Evolutionary conservation across 2,888 invertebrate species (phyloP).

Genomic region (Baccha elongata): DNA sequence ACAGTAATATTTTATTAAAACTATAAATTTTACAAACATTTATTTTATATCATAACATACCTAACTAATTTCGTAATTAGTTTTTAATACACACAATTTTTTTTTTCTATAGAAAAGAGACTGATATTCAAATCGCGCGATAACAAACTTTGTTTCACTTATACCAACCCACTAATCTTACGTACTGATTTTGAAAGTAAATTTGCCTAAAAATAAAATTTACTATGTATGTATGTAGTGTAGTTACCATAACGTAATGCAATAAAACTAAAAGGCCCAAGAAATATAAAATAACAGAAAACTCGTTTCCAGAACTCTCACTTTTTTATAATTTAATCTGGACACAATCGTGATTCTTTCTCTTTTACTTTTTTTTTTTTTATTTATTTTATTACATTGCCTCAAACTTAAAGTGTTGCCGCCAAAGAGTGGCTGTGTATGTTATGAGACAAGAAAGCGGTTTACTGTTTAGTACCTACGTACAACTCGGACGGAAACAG

Average conservation of each 20-base stretch:
- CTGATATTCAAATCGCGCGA: too few relatives aligned
- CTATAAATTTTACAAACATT: too few relatives aligned
- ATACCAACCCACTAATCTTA: conserved; percentile 5
- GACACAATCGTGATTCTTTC: conserved; percentile 70
- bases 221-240: not conserved
- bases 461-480: not conserved
- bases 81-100: too few relatives aligned
- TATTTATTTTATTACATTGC: conserved; percentile 17
- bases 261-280: conserved; percentile 19
- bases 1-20: too few relatives aligned
- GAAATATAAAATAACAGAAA: conserved; percentile 34
- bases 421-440: conserved; percentile 7
- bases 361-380: conserved; percentile 42
- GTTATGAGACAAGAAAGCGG: conserved; percentile 14
- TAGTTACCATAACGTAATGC: conserved; percentile 5
- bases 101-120: too few relatives aligned
- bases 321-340: conserved; percentile 72
- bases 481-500: not conserved
- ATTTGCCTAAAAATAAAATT: conserved; percentile 35
- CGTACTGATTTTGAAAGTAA: conserved; percentile 64
- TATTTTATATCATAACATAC: too few relatives aligned
- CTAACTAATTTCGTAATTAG: too few relatives aligned
- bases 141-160: too few relatives aligned
- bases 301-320: conserved; percentile 73
- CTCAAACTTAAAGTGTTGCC: conserved; percentile 36